phyloP scores from a whole-genome alignment of 2,888 invertebrate species.

The Argyresthia albistria region DNA sequence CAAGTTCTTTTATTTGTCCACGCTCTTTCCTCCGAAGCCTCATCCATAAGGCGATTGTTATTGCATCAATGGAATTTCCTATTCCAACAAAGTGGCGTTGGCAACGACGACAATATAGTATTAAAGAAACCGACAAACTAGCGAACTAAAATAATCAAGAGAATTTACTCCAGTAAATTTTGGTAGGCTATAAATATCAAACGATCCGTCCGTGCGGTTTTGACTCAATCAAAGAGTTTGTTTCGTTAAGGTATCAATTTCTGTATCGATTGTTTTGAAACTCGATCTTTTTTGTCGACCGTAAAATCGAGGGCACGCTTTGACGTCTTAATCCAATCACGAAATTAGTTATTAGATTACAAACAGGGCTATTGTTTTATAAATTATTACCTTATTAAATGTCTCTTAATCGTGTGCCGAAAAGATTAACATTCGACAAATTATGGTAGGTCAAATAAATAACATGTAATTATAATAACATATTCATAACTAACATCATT shows the following conservation, averaged over 20 bases:
- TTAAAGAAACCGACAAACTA: not conserved
- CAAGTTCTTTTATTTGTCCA: slow-evolving; percentile 22
- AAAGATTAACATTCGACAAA: slow-evolving; percentile 45
- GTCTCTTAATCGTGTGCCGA: slow-evolving; percentile 24
- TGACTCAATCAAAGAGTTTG: too few species aligned
- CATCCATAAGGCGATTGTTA: slow-evolving; percentile 24
- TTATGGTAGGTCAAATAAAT: slow-evolving; percentile 48
- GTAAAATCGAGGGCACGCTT: slow-evolving; percentile 40
- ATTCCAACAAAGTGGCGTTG: slow-evolving; percentile 18
- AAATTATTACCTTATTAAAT: slow-evolving; percentile 41
- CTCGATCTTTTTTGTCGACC: slow-evolving; percentile 55
- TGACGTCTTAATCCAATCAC: slow-evolving; percentile 69
- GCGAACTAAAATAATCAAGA: not conserved
- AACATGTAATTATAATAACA: slow-evolving; percentile 7
- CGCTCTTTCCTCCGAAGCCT: slow-evolving; percentile 7
- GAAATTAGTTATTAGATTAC: slow-evolving; percentile 50
- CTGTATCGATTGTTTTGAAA: slow-evolving; percentile 26
- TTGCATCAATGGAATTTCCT: slow-evolving; percentile 35
- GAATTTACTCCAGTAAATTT: not conserved
- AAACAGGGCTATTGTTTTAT: slow-evolving; percentile 32
- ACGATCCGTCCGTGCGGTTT: too few species aligned
- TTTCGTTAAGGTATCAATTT: slow-evolving; percentile 27
- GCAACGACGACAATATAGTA: slow-evolving; percentile 11
- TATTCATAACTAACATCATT: slow-evolving; percentile 6
- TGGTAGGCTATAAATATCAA: not conserved